A percentile compares a stretch with the other conserved stretches of the same genome.
These are phyloP conservation scores for Sylvia atricapilla DNA, from an alignment of 2,113 vertebrate species.

Conservation along the genomic window DNA sequence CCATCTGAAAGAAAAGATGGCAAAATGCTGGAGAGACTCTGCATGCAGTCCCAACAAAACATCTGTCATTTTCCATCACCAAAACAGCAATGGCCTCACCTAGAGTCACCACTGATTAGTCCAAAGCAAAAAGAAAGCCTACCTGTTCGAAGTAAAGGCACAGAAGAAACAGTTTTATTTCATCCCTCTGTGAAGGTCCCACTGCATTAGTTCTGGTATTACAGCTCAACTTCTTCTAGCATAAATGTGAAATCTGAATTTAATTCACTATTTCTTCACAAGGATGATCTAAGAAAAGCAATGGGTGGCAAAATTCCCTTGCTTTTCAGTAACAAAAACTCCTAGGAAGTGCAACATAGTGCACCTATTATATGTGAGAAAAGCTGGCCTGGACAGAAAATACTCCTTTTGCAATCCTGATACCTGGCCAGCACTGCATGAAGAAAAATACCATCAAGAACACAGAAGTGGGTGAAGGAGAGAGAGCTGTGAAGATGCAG, in stretches of 20 bases:
- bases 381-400: background rate
- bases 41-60: background rate
- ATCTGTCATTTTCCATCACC: background rate
- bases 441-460: background rate
- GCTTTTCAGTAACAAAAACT: background rate
- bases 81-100: fast-evolving
- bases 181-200: background rate
- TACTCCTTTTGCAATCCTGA: background rate
- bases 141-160: background rate
- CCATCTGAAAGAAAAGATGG: background rate
- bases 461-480: fast-evolving
- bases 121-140: background rate
- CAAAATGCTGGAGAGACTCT: background rate
- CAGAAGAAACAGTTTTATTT: background rate
- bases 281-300: background rate
- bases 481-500: background rate
- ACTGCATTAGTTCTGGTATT: background rate
- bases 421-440: background rate
- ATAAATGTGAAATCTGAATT: background rate
- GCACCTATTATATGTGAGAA: background rate
- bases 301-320: background rate
- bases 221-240: background rate
- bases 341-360: background rate
- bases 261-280: background rate
- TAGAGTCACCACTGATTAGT: background rate